phyloP scores from a whole-genome alignment of 2,888 invertebrate species.

The Malachius bipustulatus region DNA sequence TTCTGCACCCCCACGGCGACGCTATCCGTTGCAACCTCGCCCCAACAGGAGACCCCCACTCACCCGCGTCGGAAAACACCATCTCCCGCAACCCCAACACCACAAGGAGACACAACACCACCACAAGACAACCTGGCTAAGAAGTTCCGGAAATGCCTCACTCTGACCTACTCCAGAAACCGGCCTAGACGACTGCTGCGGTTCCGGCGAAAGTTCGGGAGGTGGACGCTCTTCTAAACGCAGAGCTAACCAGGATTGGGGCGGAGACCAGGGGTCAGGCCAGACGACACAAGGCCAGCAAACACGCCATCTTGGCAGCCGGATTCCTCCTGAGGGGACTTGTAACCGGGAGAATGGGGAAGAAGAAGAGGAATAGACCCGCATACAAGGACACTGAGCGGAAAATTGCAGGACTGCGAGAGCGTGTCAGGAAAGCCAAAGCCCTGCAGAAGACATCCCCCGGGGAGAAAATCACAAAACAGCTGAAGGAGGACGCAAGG shows the following conservation, averaged over 20 bases:
- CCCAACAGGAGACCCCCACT: no score
- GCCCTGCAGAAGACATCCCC: background rate
- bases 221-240: no score
- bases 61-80: no score
- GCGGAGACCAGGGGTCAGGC: background rate
- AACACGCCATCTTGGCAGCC: background rate
- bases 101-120: no score
- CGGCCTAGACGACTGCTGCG: conserved; percentile 1
- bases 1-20: no score
- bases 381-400: background rate
- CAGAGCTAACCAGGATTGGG: background rate
- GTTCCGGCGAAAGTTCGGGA: no score
- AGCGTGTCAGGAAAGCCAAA: background rate
- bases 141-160: no score
- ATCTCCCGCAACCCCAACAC: no score
- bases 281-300: conserved; percentile 1
- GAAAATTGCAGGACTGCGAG: conserved; percentile 1
- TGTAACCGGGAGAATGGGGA: background rate
- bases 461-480: background rate
- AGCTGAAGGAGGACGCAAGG: background rate
- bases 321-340: background rate
- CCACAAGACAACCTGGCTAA: no score
- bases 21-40: no score
- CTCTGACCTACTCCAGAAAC: no score
- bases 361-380: conserved; percentile 1